Evolutionary conservation across 2,888 invertebrate genomes (phyloP).

Genomic region (Eledona agricola): DNA sequence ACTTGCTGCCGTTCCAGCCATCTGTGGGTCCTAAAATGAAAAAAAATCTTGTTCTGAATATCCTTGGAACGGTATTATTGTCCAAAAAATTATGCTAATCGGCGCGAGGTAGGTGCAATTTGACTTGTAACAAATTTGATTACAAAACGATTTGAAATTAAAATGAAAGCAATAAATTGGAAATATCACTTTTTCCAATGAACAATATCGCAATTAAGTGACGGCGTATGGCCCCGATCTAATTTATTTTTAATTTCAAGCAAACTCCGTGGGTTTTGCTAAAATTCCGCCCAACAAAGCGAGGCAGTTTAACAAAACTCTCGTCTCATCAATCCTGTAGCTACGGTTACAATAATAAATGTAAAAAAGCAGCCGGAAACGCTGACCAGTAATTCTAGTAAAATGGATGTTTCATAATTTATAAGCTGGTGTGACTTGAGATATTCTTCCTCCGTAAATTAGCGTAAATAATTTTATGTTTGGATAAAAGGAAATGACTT

Average conservation of each 20-base stretch:
- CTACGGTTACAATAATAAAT: constrained; percentile 7
- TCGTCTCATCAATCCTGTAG: neutral
- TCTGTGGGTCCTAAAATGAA: too few relatives aligned
- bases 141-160: too few relatives aligned
- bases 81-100: too few relatives aligned
- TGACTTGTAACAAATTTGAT: too few relatives aligned
- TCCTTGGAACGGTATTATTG: too few relatives aligned
- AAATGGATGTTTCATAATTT: constrained; percentile 20
- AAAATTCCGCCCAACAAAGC: too few relatives aligned
- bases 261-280: constrained; percentile 9
- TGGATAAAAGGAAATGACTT: constrained; percentile 12
- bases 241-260: constrained; percentile 16
- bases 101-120: too few relatives aligned
- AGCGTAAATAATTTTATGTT: constrained; percentile 12
- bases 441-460: constrained; percentile 17
- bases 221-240: constrained; percentile 19
- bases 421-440: constrained; percentile 16
- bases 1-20: constrained; percentile 10
- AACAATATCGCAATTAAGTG: constrained; percentile 10
- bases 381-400: constrained; percentile 25
- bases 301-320: neutral
- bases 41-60: too few relatives aligned
- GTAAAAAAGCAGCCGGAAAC: constrained; percentile 19
- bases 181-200: constrained; percentile 11
- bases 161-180: too few relatives aligned